These are phyloP conservation scores for Grammatotria lemairii DNA, from an alignment of 2,113 vertebrate species.

Conservation along the genomic window DNA sequence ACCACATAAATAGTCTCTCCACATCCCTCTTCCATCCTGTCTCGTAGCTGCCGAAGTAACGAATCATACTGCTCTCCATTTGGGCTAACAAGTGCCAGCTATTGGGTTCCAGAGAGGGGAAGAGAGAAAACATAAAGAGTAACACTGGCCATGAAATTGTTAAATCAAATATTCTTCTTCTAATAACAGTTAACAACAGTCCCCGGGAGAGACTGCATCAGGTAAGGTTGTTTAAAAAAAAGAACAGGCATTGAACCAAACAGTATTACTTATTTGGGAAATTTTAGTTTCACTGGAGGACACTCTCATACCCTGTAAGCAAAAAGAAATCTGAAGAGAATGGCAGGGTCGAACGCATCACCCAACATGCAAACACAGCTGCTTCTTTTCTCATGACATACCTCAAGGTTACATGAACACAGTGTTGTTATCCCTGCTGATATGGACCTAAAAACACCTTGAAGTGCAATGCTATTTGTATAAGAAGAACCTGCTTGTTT, in stretches of 20 bases:
- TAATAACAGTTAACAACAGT: not conserved
- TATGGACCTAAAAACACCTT: not conserved
- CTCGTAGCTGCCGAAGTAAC: constrained; percentile 90
- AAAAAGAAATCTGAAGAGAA: not conserved
- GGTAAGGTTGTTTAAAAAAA: not conserved
- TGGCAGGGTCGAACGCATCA: not conserved
- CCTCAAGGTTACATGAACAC: not conserved
- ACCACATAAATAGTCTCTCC: constrained; percentile 98
- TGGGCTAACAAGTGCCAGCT: constrained; percentile 95
- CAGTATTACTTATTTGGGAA: not conserved
- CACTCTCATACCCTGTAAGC: not conserved
- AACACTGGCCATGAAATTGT: not conserved
- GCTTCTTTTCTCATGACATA: constrained; percentile 15
- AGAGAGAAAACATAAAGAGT: not conserved
- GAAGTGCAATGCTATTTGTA: not conserved
- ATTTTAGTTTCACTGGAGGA: not conserved
- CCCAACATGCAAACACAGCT: constrained; percentile 11
- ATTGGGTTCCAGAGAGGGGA: constrained; percentile 16
- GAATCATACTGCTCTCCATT: constrained; percentile 96
- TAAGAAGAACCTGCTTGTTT: not conserved
- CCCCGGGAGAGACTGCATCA: not conserved
- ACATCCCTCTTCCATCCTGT: constrained; percentile 94
- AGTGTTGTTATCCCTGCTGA: not conserved
- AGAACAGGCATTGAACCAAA: not conserved
- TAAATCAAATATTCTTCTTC: not conserved